Conservation (phyloP, 2,797 vertebrate species). For the Eospalax fontanierii region DNA sequence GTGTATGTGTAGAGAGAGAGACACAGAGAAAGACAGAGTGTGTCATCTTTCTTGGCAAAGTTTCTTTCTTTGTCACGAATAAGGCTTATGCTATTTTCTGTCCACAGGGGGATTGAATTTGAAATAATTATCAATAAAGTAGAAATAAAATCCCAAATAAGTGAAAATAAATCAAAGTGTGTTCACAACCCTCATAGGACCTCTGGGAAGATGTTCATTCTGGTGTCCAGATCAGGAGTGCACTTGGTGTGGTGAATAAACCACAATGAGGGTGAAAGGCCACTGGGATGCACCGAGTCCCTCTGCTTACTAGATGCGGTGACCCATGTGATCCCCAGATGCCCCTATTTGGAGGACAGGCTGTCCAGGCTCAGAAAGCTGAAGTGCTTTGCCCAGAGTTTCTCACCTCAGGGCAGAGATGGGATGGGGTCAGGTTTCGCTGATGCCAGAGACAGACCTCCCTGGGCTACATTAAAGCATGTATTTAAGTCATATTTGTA, state of each 20-base stretch:
- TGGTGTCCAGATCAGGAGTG: not conserved
- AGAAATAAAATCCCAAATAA: not conserved
- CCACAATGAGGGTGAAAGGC: not conserved
- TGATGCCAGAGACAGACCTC: not conserved
- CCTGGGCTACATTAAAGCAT: not conserved
- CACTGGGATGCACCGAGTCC: not conserved
- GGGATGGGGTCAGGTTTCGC: not conserved
- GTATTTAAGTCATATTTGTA: not conserved
- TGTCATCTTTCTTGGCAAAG: too few species aligned
- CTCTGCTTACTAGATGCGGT: not conserved
- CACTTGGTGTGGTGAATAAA: not conserved
- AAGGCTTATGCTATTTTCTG: not conserved
- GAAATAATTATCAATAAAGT: not conserved
- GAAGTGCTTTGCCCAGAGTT: not conserved
- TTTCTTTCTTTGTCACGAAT: too few species aligned
- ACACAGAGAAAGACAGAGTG: too few species aligned
- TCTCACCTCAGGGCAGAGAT: not conserved
- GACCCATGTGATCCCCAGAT: not conserved
- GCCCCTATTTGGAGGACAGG: too few species aligned
- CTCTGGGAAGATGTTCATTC: not conserved
- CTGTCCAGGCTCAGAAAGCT: not conserved
- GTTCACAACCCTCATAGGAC: not conserved
- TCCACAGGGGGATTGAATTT: not conserved
- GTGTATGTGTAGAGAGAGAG: too few species aligned
- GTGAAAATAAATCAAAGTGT: not conserved